Evolutionary conservation across 2,888 invertebrate species (phyloP).

Genomic region (Phyllotreta striolata): DNA sequence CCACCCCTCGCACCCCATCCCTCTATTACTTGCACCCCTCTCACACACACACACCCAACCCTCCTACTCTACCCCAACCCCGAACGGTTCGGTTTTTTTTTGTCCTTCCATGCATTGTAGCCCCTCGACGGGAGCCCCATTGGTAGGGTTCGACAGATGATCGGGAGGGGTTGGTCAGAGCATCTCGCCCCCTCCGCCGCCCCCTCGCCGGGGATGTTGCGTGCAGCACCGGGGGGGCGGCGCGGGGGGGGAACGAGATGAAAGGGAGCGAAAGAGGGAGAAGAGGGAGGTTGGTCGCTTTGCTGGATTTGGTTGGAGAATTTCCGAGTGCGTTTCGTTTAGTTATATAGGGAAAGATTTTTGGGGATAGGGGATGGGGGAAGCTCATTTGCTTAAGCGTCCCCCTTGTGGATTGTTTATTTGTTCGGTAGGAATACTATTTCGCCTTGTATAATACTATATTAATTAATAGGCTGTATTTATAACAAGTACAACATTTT

Average conservation of each 20-base stretch:
- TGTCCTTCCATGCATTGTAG: too few species aligned
- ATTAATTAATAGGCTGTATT: too few species aligned
- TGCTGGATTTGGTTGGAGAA: neutral
- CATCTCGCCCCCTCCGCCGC: constrained; percentile 33
- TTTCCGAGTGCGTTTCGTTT: constrained; percentile 1
- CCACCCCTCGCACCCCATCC: neutral
- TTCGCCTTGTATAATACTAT: too few species aligned
- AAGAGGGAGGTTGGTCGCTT: constrained; percentile 4
- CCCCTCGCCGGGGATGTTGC: constrained; percentile 46
- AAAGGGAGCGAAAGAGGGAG: constrained; percentile 5
- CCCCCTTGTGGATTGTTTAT: too few species aligned
- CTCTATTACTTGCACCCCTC: constrained; percentile 2
- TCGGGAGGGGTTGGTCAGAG: constrained; percentile 45
- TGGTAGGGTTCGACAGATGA: constrained; percentile 51
- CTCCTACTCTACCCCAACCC: constrained; percentile 17
- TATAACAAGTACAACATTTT: too few species aligned
- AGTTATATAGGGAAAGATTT: constrained; percentile 10
- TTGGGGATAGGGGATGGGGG: constrained; percentile 4
- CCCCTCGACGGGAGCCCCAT: constrained; percentile 33
- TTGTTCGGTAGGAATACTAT: too few species aligned
- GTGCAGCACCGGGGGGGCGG: constrained; percentile 53
- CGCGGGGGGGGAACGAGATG: constrained; percentile 28
- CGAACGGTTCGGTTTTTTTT: constrained; percentile 18
- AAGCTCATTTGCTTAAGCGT: too few species aligned
- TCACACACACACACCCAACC: constrained; percentile 1